A percentile compares a stretch with the other conserved stretches of the same genome.
Conservation (phyloP, 2,113 vertebrate species). For the Paracanthobrama guichenoti region DNA sequence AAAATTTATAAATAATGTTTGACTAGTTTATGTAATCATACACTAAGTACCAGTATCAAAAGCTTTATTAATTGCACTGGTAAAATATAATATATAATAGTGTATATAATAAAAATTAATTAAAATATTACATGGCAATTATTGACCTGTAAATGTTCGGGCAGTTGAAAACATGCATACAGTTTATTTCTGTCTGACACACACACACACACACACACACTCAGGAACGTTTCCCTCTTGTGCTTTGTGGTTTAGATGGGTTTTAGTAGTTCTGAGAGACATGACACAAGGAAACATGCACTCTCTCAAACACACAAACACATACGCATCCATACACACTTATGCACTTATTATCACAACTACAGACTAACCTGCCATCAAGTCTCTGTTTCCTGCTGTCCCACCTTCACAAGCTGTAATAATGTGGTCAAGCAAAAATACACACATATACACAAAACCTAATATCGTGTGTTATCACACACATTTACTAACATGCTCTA, state of each 20-base stretch:
- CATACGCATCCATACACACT: neutral
- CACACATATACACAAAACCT: neutral
- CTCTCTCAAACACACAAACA: constrained; percentile 8
- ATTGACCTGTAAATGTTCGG: neutral
- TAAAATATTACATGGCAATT: neutral
- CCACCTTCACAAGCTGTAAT: neutral
- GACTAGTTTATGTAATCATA: neutral
- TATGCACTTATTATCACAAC: neutral
- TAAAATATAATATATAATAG: neutral
- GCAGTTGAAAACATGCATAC: neutral
- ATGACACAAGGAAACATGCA: constrained; percentile 30
- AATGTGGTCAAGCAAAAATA: neutral
- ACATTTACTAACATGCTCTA: neutral
- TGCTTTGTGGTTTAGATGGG: constrained; percentile 46
- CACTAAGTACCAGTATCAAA: neutral
- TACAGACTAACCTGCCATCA: neutral
- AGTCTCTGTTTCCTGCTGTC: neutral
- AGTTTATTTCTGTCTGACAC: neutral
- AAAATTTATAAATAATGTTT: neutral
- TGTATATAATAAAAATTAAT: too few species aligned
- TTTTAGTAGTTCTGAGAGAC: constrained; percentile 43
- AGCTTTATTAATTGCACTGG: neutral
- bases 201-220: too few species aligned
- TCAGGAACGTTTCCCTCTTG: constrained; percentile 28
- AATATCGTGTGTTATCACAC: neutral